Percentiles rank a stretch among this genome's conserved stretches.
Evolutionary conservation across 2,888 invertebrate species (phyloP).

Genomic region (Deroplatys truncata): DNA sequence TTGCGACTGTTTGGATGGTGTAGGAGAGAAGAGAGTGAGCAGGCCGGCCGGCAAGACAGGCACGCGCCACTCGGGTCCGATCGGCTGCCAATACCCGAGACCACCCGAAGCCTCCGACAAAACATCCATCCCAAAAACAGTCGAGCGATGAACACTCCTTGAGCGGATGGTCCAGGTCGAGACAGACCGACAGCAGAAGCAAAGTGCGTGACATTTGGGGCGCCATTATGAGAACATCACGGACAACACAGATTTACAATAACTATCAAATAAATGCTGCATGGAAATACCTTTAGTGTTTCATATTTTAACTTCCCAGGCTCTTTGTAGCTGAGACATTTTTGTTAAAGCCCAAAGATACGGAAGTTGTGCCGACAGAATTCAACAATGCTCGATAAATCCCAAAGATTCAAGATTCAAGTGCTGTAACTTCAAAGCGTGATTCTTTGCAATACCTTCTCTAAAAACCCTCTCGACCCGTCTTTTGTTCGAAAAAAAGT

Average conservation of each 20-base stretch:
- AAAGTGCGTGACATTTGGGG: background rate
- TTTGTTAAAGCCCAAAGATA: too few species aligned
- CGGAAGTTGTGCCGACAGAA: too few species aligned
- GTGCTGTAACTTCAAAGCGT: too few species aligned
- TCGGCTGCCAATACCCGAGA: background rate
- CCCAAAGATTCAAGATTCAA: too few species aligned
- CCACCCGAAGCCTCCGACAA: background rate
- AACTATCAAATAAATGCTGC: too few species aligned
- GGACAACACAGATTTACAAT: background rate
- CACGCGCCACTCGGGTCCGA: background rate
- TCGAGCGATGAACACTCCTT: background rate
- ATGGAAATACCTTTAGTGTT: too few species aligned
- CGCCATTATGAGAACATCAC: background rate
- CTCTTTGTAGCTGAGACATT: too few species aligned
- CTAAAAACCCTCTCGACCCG: too few species aligned
- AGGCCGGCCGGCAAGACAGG: background rate
- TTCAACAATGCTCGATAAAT: too few species aligned
- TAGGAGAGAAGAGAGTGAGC: background rate
- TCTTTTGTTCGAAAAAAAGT: too few species aligned
- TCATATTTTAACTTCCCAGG: too few species aligned
- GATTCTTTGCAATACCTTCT: too few species aligned
- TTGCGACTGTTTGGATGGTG: background rate
- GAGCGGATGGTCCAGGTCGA: background rate
- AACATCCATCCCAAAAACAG: background rate
- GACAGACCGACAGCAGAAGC: background rate